A percentile compares a stretch with the other conserved stretches of the same genome.
Evolutionary conservation across 2,797 vertebrate species (phyloP).

Genomic region (Propithecus perrieri): DNA sequence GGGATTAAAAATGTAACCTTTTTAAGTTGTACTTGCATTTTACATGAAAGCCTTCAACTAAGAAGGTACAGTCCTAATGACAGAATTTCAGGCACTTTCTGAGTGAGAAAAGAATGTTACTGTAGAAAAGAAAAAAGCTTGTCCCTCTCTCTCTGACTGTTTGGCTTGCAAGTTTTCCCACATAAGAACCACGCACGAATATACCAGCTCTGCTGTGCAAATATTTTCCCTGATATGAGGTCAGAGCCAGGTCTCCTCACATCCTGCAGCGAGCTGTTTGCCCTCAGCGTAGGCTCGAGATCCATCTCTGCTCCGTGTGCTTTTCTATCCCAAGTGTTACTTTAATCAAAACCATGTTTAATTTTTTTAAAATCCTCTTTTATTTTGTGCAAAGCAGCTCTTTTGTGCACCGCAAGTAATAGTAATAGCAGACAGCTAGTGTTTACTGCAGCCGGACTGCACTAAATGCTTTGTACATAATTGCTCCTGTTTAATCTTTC

Average conservation of each 20-base stretch:
- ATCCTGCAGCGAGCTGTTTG: background rate
- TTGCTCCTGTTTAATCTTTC: background rate
- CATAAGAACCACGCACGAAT: background rate
- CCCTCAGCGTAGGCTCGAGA: background rate
- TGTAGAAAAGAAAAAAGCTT: background rate
- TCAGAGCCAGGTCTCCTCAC: background rate
- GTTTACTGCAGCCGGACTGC: background rate
- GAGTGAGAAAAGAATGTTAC: background rate
- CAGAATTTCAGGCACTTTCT: background rate
- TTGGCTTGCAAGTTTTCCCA: background rate
- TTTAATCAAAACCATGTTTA: slow-evolving; percentile 44
- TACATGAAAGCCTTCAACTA: background rate
- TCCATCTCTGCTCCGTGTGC: background rate
- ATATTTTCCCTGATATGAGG: slow-evolving; percentile 36
- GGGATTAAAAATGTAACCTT: background rate
- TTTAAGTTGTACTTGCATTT: background rate
- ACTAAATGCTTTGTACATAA: background rate
- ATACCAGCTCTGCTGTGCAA: background rate
- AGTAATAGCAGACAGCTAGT: background rate
- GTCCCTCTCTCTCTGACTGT: background rate
- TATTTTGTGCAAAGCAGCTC: background rate
- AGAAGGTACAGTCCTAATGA: background rate
- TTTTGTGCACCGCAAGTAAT: background rate
- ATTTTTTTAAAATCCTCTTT: background rate
- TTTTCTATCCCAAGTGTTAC: background rate